Percentiles rank a stretch among this genome's conserved stretches.
Conservation (phyloP, 2,113 vertebrate species). For the Clarias magur region DNA sequence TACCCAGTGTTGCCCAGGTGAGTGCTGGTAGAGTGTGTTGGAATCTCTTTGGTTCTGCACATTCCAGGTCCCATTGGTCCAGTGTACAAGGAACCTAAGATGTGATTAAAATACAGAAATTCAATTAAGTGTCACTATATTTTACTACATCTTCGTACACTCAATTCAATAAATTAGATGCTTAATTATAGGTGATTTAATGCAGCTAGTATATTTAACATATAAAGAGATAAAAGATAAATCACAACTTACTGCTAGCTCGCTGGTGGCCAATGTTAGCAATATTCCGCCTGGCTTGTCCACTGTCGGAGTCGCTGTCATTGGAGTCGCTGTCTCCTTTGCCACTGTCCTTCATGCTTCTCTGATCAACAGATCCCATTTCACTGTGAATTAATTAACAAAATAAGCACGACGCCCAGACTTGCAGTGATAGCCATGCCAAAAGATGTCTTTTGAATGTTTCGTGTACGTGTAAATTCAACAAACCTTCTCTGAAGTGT, state of each 20-base stretch:
- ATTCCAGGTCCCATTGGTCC: not conserved
- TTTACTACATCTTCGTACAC: too few relatives aligned
- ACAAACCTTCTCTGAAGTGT: conserved; percentile 59
- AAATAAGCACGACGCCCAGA: not conserved
- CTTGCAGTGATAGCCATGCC: conserved; percentile 63
- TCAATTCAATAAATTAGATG: not conserved
- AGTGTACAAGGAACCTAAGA: conserved; percentile 38
- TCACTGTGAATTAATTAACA: conserved; percentile 45
- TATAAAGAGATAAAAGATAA: not conserved
- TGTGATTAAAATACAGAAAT: not conserved
- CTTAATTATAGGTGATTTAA: not conserved
- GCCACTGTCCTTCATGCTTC: conserved; percentile 84
- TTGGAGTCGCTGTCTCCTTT: conserved; percentile 87
- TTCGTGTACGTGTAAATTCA: not conserved
- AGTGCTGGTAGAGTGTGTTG: conserved; percentile 29
- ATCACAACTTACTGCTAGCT: conserved; percentile 50
- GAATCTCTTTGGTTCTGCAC: conserved; percentile 22
- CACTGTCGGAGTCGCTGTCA: conserved; percentile 82
- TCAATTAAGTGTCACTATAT: not conserved
- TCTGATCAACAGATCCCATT: conserved; percentile 62
- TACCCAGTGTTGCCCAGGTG: conserved; percentile 27
- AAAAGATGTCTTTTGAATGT: not conserved
- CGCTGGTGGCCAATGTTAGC: conserved; percentile 61
- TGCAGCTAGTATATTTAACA: not conserved
- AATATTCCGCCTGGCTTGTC: conserved; percentile 79